Evolutionary conservation across 2,888 invertebrate species (phyloP).

Genomic region (Euplagia quadripunctaria): DNA sequence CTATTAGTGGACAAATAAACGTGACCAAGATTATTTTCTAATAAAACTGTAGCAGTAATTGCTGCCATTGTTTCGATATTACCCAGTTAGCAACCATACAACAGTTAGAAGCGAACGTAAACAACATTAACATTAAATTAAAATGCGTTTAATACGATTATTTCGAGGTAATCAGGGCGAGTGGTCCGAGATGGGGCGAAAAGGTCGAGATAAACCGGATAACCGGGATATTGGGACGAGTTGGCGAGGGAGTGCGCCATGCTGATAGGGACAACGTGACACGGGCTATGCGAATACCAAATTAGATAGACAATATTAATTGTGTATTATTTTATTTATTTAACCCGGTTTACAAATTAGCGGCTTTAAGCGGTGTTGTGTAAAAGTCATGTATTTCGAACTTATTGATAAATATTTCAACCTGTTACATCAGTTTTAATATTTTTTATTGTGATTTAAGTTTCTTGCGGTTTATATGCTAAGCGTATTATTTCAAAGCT

Average conservation of each 20-base stretch:
- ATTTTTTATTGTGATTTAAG: no score
- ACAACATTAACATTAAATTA: slow-evolving; percentile 59
- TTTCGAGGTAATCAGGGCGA: slow-evolving; percentile 51
- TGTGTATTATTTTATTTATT: slow-evolving; percentile 21
- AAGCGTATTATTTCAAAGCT: no score
- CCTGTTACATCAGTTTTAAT: no score
- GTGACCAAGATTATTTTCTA: slow-evolving; percentile 25
- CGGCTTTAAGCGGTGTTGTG: not conserved
- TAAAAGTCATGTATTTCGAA: not conserved
- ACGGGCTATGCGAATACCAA: slow-evolving; percentile 29
- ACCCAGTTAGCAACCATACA: slow-evolving; percentile 47
- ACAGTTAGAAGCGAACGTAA: slow-evolving; percentile 50
- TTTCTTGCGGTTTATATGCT: no score
- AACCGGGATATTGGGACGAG: slow-evolving; percentile 32
- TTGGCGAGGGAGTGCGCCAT: slow-evolving; percentile 29
- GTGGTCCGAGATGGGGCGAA: slow-evolving; percentile 49
- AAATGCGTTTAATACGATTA: slow-evolving; percentile 57
- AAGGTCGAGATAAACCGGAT: slow-evolving; percentile 45
- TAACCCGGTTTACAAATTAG: not conserved
- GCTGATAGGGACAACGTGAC: slow-evolving; percentile 40
- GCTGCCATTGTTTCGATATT: slow-evolving; percentile 45
- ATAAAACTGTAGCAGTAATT: slow-evolving; percentile 45
- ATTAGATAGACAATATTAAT: slow-evolving; percentile 33
- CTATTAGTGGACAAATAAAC: slow-evolving; percentile 18
- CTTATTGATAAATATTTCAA: not conserved